Evolutionary conservation across 2,797 vertebrate species (phyloP), one percentile per base, ranked within the genome.

Genomic region (Podarcis lilfordi): DNA sequence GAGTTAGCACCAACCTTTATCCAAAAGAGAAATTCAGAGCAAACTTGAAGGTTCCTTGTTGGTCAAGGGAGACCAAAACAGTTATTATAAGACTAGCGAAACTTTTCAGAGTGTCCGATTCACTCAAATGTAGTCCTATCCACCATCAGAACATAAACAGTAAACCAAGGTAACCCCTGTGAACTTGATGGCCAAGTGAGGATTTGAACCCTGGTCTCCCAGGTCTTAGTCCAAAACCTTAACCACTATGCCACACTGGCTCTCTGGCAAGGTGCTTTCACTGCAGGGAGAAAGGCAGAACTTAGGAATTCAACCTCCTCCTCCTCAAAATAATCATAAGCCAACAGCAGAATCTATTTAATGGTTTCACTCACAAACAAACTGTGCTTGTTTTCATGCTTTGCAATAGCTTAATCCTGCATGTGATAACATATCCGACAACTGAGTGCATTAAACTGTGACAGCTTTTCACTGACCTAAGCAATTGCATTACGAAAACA

Each of bases 381-480:
- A 95, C 93, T 85, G 91, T 91, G 93, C 90, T 93, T 95, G 95
- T 96, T 95, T 95, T 95, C 92, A 84, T 92, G 95, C 95, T 95
- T 96, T 85, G 93, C 90, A 95, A 95, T 91, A 94, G 94, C 95
- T 96, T 95, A 93, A 95, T 97, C 93, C 94, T 89, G 66, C 91
- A 83, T 87, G 91, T 77, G 92, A 95, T 95, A 95, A 95, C 95
- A 92, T 92, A 94, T 94, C 92, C 94, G 91, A 94, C 95, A 95
- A 95, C 91, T 80, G 25, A 94, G 95, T 92, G 92, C 95, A 96
- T 96, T 96, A 96, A 95, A 94, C 94, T 94, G 94, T 95, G 96
- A 95, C 95, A 96, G 96, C 92, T 96, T 96, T 96, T 93, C 94
- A 96, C 94, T 96, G 96, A 96, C 97, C 96, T 96, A 96, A 97